These are phyloP conservation scores for Actinia equina DNA, from an alignment of 64 coral and sea anemone species.

Conservation along the genomic window DNA sequence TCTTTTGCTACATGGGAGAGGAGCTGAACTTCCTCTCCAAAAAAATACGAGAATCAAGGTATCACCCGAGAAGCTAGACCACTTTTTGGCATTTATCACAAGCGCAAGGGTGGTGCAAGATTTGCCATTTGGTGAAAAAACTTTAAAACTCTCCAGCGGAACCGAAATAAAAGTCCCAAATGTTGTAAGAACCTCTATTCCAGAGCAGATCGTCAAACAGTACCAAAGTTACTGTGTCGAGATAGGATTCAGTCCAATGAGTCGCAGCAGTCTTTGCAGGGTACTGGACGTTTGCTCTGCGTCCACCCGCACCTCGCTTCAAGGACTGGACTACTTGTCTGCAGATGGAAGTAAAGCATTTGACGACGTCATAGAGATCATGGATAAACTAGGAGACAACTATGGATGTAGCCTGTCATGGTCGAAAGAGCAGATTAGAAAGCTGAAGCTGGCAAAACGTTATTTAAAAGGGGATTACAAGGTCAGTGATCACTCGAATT, in stretches of 20 bases:
- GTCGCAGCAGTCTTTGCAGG: constrained; percentile 42
- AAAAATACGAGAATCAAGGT: background rate
- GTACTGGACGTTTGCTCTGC: constrained; percentile 50
- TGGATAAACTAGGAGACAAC: constrained; percentile 46
- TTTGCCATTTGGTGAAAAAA: constrained; percentile 52
- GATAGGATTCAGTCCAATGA: constrained; percentile 20
- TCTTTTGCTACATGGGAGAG: too few relatives aligned
- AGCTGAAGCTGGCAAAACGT: constrained; percentile 59
- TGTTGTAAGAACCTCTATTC: constrained; percentile 44
- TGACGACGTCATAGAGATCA: constrained; percentile 34
- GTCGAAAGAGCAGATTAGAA: constrained; percentile 36
- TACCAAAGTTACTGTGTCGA: constrained; percentile 44
- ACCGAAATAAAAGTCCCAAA: too few relatives aligned
- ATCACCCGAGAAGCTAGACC: background rate
- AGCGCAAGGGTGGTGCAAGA: constrained; percentile 48
- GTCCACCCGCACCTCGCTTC: constrained; percentile 35
- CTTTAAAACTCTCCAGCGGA: background rate
- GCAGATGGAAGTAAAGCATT: constrained; percentile 53
- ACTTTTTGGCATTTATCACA: constrained; percentile 46
- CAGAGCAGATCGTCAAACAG: constrained; percentile 48
- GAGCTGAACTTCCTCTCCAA: too few relatives aligned
- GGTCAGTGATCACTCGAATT: background rate
- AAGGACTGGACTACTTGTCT: constrained; percentile 58
- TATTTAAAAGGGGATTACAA: constrained; percentile 65
- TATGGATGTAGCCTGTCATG: constrained; percentile 37